Percentiles rank a stretch among this genome's conserved stretches.
phyloP scores from a whole-genome alignment of 2,888 invertebrate genomes.

The Temnothorax ravouxi region DNA sequence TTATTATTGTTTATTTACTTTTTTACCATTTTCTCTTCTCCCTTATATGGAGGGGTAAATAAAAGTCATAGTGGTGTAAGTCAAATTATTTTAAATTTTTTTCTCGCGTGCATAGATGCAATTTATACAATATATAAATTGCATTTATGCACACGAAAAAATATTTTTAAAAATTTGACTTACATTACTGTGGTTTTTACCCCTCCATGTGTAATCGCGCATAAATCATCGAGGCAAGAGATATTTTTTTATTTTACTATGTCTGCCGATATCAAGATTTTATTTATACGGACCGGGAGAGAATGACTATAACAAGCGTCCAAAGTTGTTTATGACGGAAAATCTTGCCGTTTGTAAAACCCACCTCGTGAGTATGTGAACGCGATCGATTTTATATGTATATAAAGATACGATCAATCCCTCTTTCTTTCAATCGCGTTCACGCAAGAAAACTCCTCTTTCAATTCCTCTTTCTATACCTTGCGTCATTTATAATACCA shows the following conservation, averaged over 20 bases:
- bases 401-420: conserved; percentile 6
- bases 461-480: conserved; percentile 1
- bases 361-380: neutral
- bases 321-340: neutral
- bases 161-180: too few species aligned
- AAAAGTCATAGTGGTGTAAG: too few species aligned
- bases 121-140: too few species aligned
- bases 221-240: neutral
- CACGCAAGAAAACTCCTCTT: conserved; percentile 5
- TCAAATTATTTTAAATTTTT: too few species aligned
- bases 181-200: too few species aligned
- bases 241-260: neutral
- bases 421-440: conserved; percentile 15
- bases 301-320: conserved; percentile 3
- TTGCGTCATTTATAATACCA: neutral
- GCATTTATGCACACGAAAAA: too few species aligned
- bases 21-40: too few species aligned
- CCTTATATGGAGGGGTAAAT: too few species aligned
- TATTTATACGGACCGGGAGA: neutral
- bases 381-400: conserved; percentile 14
- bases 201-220: neutral
- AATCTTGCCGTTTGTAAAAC: neutral
- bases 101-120: too few species aligned
- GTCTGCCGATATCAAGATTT: neutral
- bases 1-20: neutral